Conservation (phyloP, 2,113 vertebrate genomes). For the Oreamnos americanus region DNA sequence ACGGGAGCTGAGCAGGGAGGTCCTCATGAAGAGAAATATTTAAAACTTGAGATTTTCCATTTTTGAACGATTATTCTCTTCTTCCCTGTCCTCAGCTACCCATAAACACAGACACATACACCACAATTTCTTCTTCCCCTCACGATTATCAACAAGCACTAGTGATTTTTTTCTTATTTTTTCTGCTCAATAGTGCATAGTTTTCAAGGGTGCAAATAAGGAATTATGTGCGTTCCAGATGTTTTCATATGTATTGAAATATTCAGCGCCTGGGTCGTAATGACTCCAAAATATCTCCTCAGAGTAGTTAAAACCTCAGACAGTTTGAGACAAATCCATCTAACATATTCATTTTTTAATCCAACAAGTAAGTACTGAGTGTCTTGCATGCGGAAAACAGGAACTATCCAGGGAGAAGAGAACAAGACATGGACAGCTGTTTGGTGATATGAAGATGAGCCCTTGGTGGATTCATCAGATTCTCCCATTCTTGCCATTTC, state of each 20-base stretch:
- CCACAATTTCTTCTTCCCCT: not conserved
- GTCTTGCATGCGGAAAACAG: not conserved
- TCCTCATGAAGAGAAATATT: not conserved
- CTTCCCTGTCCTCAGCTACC: not conserved
- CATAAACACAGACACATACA: not conserved
- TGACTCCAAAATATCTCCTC: not conserved
- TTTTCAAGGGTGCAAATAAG: not conserved
- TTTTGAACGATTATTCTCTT: not conserved
- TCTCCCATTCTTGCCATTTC: not conserved
- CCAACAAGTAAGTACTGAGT: not conserved
- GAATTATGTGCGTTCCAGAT: not conserved
- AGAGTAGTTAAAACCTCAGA: not conserved
- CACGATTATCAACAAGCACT: not conserved
- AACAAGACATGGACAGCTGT: not conserved
- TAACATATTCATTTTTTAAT: not conserved
- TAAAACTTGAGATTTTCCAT: constrained; percentile 2
- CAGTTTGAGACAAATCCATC: not conserved
- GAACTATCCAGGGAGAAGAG: not conserved
- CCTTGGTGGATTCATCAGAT: not conserved
- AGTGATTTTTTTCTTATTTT: not conserved
- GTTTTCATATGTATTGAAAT: not conserved
- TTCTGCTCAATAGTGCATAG: not conserved
- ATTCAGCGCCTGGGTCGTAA: not conserved
- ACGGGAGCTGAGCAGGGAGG: not conserved
- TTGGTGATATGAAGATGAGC: not conserved